These are phyloP conservation scores for Polydrusus pterygomalis DNA, from an alignment of 2,888 invertebrate species.

Conservation along the genomic window DNA sequence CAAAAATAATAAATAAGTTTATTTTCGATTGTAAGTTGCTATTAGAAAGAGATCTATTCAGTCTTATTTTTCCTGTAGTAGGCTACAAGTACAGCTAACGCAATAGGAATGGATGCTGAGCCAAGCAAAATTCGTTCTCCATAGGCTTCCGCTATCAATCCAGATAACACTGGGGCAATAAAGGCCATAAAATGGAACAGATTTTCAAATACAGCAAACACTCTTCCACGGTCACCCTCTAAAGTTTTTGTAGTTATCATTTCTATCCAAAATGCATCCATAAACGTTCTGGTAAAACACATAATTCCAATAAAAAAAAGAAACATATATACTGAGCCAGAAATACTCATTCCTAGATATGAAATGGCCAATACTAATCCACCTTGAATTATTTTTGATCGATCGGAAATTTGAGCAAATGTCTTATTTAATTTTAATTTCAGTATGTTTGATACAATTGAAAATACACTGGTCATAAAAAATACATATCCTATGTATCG, in stretches of 20 bases:
- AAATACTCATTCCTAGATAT: constrained; percentile 44
- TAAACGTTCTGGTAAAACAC: constrained; percentile 39
- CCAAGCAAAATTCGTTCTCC: constrained; percentile 37
- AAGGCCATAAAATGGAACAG: constrained; percentile 45
- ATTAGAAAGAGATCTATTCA: neutral
- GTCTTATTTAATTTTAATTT: constrained; percentile 49
- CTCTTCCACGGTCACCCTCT: constrained; percentile 55
- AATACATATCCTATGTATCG: constrained; percentile 51
- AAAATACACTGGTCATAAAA: constrained; percentile 40
- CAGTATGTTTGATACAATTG: constrained; percentile 49
- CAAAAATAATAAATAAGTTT: neutral
- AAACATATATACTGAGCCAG: constrained; percentile 31
- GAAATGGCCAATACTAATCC: constrained; percentile 41
- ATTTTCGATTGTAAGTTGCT: neutral
- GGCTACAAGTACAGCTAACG: constrained; percentile 35
- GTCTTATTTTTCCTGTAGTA: constrained; percentile 13
- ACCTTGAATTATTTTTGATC: constrained; percentile 42
- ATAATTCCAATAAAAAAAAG: constrained; percentile 38
- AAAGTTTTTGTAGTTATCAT: constrained; percentile 45
- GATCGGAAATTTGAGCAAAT: constrained; percentile 44
- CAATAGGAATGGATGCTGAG: constrained; percentile 44
- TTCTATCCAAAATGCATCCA: constrained; percentile 51
- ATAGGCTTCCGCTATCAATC: constrained; percentile 50
- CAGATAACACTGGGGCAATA: constrained; percentile 54
- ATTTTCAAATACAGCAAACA: constrained; percentile 56